Conservation (phyloP, 37 sponge, comb jelly and placozoan species). For the Beroe ovata region DNA sequence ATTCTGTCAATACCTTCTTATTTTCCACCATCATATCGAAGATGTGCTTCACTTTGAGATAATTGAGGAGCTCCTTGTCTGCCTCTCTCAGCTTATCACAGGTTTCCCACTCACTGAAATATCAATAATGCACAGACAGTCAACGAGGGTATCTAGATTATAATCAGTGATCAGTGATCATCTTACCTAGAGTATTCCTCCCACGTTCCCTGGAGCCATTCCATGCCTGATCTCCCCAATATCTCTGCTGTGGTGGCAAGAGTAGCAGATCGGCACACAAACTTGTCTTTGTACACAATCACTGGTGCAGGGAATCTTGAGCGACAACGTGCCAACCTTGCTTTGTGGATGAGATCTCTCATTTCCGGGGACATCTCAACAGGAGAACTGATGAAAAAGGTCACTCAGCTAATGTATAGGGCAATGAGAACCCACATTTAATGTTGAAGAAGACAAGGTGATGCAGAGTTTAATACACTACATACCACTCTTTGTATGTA, state of each 20-base stretch:
- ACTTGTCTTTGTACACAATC: conserved; percentile 82
- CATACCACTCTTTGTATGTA: conserved; percentile 61
- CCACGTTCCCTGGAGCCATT: conserved; percentile 73
- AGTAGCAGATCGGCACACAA: conserved; percentile 88
- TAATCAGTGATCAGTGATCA: too few relatives aligned
- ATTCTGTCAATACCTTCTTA: conserved; percentile 89
- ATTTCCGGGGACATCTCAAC: conserved; percentile 67
- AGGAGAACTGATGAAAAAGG: background rate
- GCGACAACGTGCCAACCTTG: conserved; percentile 84
- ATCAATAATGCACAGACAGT: too few relatives aligned
- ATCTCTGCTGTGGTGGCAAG: conserved; percentile 84
- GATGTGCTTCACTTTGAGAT: conserved; percentile 77
- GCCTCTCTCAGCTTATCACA: conserved; percentile 74
- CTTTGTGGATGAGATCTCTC: conserved; percentile 75
- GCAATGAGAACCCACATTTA: too few relatives aligned
- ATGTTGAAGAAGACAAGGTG: too few relatives aligned
- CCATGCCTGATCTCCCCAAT: conserved; percentile 83
- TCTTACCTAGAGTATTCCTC: conserved; percentile 73
- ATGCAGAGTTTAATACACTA: background rate
- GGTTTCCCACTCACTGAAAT: conserved; percentile 75
- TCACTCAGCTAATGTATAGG: too few relatives aligned
- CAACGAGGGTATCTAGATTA: too few relatives aligned
- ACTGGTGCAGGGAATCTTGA: conserved; percentile 91
- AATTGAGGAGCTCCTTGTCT: conserved; percentile 85
- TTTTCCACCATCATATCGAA: conserved; percentile 98